Base-by-base conservation (phyloP, 2,888 invertebrate genomes). In the Acrocera orbiculus region DNA sequence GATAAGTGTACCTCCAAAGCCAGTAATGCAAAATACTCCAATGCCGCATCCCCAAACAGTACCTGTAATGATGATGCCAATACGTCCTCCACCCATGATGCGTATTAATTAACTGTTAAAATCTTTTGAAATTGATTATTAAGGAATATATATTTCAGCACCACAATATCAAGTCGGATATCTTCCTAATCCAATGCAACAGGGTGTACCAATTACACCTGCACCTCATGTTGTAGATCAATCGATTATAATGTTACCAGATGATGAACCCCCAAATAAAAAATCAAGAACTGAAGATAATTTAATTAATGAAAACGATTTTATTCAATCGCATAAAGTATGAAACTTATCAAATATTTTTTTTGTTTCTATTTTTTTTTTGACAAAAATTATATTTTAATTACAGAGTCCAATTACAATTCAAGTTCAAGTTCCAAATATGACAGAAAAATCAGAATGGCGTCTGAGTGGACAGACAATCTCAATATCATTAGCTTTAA, bases 361-460 rank as follows among this genome's bases (percentile, higher is more conserved):
- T n/a, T n/a, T n/a, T n/a, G n/a, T n/a, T n/a, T n/a, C n/a, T n/a
- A n/a, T n/a, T n/a, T n/a, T n/a, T n/a, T n/a, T n/a, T n/a, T n/a
- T n/a, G n/a, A n/a, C 8, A 19, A 6, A 19, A 19, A 19, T 19
- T 19, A 19, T 19, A 5, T 16, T 16, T 4, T 32, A n/a, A 27
- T 46, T 54, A 13, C 54, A 79, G 73, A 73, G 73, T 44, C 77
- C 79, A n/a, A 76, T 86, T 10, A 73, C 73, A 20, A 68, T 92
- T 45, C 76, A 76, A 49, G 81, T 98, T 38, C 68, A 73, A 36
- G 71, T 92, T 16, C 96, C 96, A 8, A 64, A 71, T 45, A 68
- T 76, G 52, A 72, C 80, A 1, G 93, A 95, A 49, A 92, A 93
- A 51, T 64, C 82, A 0, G 96, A 96, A 66, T 93, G 93, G 92